Conservation (phyloP, 1,140 invertebrate species). For the Drosophila eugracilis region DNA sequence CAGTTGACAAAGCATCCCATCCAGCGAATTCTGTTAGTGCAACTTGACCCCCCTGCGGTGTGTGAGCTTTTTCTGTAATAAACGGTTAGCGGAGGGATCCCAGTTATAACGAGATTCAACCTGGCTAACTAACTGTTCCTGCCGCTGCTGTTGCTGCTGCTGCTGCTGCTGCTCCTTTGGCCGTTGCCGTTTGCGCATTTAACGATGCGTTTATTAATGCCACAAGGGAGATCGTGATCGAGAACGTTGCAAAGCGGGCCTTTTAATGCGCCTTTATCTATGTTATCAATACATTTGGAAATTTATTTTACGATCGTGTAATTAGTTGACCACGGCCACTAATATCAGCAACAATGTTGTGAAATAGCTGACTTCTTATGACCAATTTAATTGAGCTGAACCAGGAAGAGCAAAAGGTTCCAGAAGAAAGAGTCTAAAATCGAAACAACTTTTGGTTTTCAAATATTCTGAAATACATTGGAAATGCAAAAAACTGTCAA, state of each 20-base stretch:
- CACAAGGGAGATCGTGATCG: slow-evolving; percentile 49
- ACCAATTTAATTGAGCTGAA: background rate
- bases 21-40: slow-evolving; percentile 14
- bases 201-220: slow-evolving; percentile 78
- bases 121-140: slow-evolving; percentile 23
- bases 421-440: too few species aligned
- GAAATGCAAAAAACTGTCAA: background rate
- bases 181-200: slow-evolving; percentile 49
- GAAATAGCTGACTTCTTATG: slow-evolving; percentile 11
- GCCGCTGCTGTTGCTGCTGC: slow-evolving; percentile 1
- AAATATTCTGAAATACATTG: too few species aligned
- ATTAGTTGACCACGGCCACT: slow-evolving; percentile 66
- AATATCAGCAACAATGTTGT: slow-evolving; percentile 73
- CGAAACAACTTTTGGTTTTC: too few species aligned
- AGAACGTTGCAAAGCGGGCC: slow-evolving; percentile 5
- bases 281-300: slow-evolving; percentile 73
- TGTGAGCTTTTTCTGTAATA: slow-evolving; percentile 66
- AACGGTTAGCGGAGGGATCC: slow-evolving; percentile 37
- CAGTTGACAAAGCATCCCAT: slow-evolving; percentile 41
- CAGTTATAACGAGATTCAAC: slow-evolving; percentile 65
- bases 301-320: slow-evolving; percentile 72
- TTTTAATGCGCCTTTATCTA: slow-evolving; percentile 70
- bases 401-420: background rate
- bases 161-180: too few species aligned
- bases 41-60: slow-evolving; percentile 61